phyloP scores from a whole-genome alignment of 2,888 invertebrate genomes.

The Salticus scenicus region DNA sequence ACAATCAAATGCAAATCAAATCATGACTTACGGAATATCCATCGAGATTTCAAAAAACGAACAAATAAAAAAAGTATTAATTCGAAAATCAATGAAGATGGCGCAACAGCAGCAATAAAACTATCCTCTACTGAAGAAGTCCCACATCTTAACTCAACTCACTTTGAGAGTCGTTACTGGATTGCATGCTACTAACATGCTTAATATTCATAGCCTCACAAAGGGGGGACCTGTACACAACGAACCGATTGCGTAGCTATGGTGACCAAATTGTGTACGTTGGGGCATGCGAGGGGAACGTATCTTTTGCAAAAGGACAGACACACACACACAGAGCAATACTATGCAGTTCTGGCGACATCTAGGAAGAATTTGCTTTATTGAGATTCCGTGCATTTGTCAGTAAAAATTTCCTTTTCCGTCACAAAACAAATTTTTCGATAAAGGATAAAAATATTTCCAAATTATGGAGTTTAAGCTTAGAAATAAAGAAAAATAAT shows the following conservation, averaged over 20 bases:
- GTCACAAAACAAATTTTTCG: too few species aligned
- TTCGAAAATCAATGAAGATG: conserved; percentile 41
- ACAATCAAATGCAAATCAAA: conserved; percentile 10
- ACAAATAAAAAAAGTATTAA: conserved; percentile 17
- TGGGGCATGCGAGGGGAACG: conserved; percentile 48
- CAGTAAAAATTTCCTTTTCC: too few species aligned
- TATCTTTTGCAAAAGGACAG: conserved; percentile 36
- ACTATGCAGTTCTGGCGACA: conserved; percentile 48
- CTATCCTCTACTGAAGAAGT: conserved; percentile 39
- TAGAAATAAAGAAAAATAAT: too few species aligned
- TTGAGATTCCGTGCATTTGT: neutral
- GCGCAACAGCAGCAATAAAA: conserved; percentile 38
- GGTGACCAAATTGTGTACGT: conserved; percentile 65
- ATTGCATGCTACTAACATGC: conserved; percentile 67
- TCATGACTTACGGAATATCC: neutral
- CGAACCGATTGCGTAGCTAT: conserved; percentile 54
- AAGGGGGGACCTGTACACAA: conserved; percentile 58
- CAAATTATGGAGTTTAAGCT: too few species aligned
- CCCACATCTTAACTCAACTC: conserved; percentile 49
- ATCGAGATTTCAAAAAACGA: neutral
- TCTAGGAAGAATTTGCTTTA: conserved; percentile 30
- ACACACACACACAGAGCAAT: conserved; percentile 45
- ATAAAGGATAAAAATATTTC: too few species aligned
- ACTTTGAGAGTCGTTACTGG: conserved; percentile 49
- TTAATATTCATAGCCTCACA: conserved; percentile 67